Percentiles rank a stretch among this genome's conserved stretches.
phyloP scores from a whole-genome alignment of 2,113 vertebrate species.

The Mystacornis crossleyi region DNA sequence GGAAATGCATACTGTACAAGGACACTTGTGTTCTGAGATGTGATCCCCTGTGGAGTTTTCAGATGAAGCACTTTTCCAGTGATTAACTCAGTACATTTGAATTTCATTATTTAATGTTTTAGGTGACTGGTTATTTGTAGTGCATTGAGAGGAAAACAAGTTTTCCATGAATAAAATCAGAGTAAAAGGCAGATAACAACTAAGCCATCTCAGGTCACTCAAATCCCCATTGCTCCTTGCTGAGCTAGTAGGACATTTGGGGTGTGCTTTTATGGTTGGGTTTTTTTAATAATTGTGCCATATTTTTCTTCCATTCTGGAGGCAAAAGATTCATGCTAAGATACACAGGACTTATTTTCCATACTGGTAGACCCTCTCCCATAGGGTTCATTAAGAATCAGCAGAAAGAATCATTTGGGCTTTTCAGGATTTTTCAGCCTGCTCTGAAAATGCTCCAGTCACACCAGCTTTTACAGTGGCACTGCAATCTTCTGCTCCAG shows the following conservation, averaged over 20 bases:
- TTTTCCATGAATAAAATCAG: constrained; percentile 51
- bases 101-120: constrained; percentile 62
- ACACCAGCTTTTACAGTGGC: neutral
- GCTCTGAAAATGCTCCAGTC: neutral
- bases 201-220: constrained; percentile 6
- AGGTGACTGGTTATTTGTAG: constrained; percentile 49
- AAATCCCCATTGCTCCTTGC: neutral
- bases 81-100: constrained; percentile 58
- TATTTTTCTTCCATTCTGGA: neutral
- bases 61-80: constrained; percentile 57
- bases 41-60: constrained; percentile 21
- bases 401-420: neutral
- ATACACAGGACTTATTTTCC: neutral
- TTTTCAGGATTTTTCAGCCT: neutral
- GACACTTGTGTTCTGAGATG: constrained; percentile 58
- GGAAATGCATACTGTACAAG: constrained; percentile 56
- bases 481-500: neutral
- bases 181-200: neutral
- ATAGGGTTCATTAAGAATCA: neutral
- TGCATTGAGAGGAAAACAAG: constrained; percentile 5
- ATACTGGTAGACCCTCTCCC: neutral
- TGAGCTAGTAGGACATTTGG: neutral
- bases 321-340: neutral
- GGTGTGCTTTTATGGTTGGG: fast-evolving
- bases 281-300: neutral